phyloP scores from a whole-genome alignment of 1,140 invertebrate species.

The Onthophagus taurus region DNA sequence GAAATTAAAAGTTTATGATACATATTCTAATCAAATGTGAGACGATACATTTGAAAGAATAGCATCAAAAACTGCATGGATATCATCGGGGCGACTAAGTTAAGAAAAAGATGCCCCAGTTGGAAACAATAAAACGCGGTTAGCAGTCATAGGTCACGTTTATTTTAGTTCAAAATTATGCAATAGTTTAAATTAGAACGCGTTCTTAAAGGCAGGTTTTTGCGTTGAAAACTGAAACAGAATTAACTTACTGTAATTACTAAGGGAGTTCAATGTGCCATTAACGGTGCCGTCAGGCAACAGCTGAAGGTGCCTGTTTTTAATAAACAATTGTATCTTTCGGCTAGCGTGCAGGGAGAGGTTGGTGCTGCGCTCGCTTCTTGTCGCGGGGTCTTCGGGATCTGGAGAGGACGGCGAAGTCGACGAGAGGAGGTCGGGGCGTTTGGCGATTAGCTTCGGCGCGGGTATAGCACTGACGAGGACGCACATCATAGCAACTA shows the following conservation, averaged over 20 bases:
- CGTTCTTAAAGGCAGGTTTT: no score
- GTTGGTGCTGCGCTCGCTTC: conserved; percentile 59
- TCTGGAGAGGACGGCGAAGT: conserved; percentile 15
- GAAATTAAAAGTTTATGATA: no score
- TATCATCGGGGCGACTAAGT: no score
- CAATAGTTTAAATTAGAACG: no score
- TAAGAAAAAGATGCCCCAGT: no score
- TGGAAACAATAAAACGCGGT: no score
- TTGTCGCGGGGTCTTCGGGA: conserved; percentile 32
- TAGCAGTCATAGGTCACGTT: no score
- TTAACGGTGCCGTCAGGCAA: conserved; percentile 70
- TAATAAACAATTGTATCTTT: conserved; percentile 72
- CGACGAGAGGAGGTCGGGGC: conserved; percentile 10
- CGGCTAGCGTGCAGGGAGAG: conserved; percentile 58
- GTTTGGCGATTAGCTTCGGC: conserved; percentile 17
- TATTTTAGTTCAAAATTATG: no score
- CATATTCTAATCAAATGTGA: no score
- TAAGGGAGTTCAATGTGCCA: conserved; percentile 61
- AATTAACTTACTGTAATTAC: conserved; percentile 76
- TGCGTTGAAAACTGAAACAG: no score
- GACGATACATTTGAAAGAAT: no score
- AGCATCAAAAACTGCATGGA: no score
- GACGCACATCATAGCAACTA: conserved; percentile 35
- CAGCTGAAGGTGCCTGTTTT: conserved; percentile 66
- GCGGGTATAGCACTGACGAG: conserved; percentile 30